Conservation (phyloP, 1,140 invertebrate species). For the Drosophila serrata region DNA sequence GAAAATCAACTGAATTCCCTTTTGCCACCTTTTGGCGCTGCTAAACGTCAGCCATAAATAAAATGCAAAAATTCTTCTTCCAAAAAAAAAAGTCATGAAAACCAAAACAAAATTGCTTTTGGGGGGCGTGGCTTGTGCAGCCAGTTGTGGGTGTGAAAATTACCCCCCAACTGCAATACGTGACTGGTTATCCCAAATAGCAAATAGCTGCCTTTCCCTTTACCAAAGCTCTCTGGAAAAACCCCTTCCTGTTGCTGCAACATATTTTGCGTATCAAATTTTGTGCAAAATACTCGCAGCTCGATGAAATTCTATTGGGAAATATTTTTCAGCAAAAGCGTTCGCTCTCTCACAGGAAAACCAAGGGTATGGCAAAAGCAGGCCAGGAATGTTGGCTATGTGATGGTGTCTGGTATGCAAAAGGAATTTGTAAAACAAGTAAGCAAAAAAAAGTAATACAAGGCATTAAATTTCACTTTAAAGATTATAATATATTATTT, state of each 20-base stretch:
- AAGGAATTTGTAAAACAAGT: neutral
- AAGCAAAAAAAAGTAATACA: neutral
- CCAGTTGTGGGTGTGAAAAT: slow-evolving; percentile 10
- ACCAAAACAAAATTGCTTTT: slow-evolving; percentile 70
- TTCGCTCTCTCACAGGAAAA: neutral
- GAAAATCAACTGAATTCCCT: slow-evolving; percentile 64
- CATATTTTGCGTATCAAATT: slow-evolving; percentile 79
- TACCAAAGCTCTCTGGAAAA: neutral
- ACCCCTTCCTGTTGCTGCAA: slow-evolving; percentile 43
- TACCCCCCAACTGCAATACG: slow-evolving; percentile 48
- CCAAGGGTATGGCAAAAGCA: slow-evolving; percentile 33
- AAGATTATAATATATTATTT: neutral
- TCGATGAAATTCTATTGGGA: slow-evolving; percentile 78
- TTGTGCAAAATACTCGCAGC: slow-evolving; percentile 74
- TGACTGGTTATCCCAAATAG: slow-evolving; percentile 63
- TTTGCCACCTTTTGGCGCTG: slow-evolving; percentile 23
- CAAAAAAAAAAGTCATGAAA: slow-evolving; percentile 2
- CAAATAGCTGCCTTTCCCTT: neutral
- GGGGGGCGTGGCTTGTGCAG: slow-evolving; percentile 6
- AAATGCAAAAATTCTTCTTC: slow-evolving; percentile 65
- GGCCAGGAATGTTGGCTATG: slow-evolving; percentile 19
- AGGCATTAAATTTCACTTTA: neutral
- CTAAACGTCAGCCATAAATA: slow-evolving; percentile 81
- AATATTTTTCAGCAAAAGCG: slow-evolving; percentile 55
- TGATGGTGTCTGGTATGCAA: neutral